Percentiles rank a stretch among this genome's conserved stretches.
phyloP scores from a whole-genome alignment of 1,140 invertebrate species.

The Propsilocerus akamusi region DNA sequence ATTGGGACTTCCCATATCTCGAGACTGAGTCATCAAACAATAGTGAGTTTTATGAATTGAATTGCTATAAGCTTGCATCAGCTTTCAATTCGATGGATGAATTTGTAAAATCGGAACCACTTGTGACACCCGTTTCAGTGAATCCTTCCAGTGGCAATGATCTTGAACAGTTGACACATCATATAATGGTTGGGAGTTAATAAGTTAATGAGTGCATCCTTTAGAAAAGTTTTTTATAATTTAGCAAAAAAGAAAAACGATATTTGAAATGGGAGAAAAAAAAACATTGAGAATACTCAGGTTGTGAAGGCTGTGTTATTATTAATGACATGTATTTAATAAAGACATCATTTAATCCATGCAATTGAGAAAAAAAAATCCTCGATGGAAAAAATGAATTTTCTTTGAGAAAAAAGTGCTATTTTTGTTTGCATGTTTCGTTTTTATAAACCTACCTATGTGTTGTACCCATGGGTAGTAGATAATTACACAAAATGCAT shows the following conservation, averaged over 20 bases:
- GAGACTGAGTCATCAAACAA: neutral
- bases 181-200: constrained; percentile 1
- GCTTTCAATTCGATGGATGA: neutral
- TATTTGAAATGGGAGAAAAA: neutral
- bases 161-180: neutral
- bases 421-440: no score
- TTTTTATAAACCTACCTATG: no score
- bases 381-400: no score
- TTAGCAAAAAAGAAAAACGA: neutral
- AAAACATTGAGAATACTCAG: neutral
- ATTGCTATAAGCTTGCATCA: neutral
- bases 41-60: neutral
- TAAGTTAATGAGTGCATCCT: neutral
- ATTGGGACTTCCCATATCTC: neutral
- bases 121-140: neutral
- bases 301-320: constrained; percentile 3
- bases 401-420: no score
- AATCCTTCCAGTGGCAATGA: neutral
- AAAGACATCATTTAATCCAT: no score
- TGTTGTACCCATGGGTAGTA: no score
- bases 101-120: neutral
- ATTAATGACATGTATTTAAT: neutral
- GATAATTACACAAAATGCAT: no score
- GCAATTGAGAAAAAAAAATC: no score
- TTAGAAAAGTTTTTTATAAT: neutral